These are phyloP conservation scores for Xylota sylvarum DNA, from an alignment of 2,888 invertebrate species.

Conservation along the genomic window DNA sequence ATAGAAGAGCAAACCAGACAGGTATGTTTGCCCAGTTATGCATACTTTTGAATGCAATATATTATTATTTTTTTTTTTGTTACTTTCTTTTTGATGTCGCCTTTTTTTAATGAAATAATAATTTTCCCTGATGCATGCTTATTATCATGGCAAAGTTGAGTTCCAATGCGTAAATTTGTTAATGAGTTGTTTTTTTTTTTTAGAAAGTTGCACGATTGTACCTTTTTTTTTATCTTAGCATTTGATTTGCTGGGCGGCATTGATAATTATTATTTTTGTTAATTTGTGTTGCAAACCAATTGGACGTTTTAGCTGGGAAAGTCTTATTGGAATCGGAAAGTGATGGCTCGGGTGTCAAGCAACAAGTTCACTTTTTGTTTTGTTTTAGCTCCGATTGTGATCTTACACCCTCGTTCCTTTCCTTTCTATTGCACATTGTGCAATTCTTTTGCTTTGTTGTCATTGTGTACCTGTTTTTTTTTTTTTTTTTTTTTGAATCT, in stretches of 20 bases:
- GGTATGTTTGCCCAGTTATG: conserved; percentile 27
- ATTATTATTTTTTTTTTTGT: conserved; percentile 8
- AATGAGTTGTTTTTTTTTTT: conserved; percentile 17
- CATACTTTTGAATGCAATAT: not conserved
- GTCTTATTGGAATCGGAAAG: not conserved
- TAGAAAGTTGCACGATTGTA: conserved; percentile 47
- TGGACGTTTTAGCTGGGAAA: not conserved
- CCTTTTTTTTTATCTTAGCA: conserved; percentile 11
- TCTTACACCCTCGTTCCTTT: not conserved
- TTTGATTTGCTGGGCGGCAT: conserved; percentile 28
- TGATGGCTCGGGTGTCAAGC: conserved; percentile 29
- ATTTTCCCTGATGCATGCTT: conserved; percentile 32
- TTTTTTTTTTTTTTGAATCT: conserved; percentile 3
- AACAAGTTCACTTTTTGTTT: conserved; percentile 52
- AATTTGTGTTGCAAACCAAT: conserved; percentile 16
- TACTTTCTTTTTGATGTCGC: conserved; percentile 73
- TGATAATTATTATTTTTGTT: conserved; percentile 21
- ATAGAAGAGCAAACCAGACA: conserved; percentile 33
- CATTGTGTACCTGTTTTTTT: conserved; percentile 1
- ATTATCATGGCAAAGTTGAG: conserved; percentile 19
- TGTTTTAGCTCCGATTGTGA: conserved; percentile 43
- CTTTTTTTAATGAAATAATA: conserved; percentile 37
- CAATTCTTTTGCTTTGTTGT: conserved; percentile 47
- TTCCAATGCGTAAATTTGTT: not conserved
- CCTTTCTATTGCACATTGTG: conserved; percentile 40